Conservation (phyloP, 2,797 vertebrate genomes). For the Rhabdophis nuchalis region DNA sequence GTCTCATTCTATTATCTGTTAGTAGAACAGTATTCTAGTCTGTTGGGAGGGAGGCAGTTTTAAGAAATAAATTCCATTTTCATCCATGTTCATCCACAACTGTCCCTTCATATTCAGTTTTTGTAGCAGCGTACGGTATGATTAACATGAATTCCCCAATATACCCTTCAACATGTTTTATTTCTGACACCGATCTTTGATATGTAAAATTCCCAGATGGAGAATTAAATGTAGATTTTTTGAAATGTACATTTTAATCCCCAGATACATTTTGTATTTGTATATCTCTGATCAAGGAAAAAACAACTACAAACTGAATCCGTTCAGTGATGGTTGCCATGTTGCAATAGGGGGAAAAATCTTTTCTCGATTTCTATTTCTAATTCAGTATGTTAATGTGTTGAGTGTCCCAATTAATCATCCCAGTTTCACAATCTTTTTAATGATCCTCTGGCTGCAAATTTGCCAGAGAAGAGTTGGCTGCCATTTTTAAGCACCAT, state of each 20-base stretch:
- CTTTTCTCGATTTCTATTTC: neutral
- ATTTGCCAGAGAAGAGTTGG: accelerated
- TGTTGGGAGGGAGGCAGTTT: neutral
- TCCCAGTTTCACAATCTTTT: neutral
- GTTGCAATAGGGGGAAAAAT: neutral
- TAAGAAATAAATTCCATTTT: neutral
- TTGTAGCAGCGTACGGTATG: neutral
- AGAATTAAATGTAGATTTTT: neutral
- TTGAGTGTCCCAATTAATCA: neutral
- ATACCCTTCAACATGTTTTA: neutral
- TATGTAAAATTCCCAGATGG: neutral
- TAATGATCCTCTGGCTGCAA: neutral
- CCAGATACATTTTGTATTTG: neutral
- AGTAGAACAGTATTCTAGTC: neutral
- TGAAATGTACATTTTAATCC: neutral
- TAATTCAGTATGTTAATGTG: neutral
- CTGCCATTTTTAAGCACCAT: neutral
- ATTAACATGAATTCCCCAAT: neutral
- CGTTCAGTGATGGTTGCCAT: neutral
- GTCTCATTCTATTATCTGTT: neutral
- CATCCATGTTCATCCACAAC: neutral
- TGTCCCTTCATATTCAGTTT: neutral
- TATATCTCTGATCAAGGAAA: neutral
- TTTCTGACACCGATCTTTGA: neutral
- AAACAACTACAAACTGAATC: neutral